phyloP scores from a whole-genome alignment of 1,140 invertebrate species.

The Luehdorfia chinensis region DNA sequence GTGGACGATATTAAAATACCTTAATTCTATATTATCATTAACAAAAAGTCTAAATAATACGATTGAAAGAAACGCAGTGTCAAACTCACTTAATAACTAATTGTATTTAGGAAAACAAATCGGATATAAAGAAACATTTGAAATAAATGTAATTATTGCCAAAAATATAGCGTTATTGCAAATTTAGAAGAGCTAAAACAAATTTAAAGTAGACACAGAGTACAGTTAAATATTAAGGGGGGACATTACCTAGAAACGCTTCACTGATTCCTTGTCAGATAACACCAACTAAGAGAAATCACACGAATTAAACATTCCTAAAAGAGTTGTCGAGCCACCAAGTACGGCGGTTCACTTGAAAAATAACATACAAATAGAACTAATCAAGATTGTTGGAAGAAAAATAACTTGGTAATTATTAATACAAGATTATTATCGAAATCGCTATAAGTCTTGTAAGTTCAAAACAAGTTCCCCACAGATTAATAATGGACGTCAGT shows the following conservation, averaged over 20 bases:
- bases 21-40: too few relatives aligned
- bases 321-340: slow-evolving; percentile 59
- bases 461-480: slow-evolving; percentile 60
- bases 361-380: slow-evolving; percentile 63
- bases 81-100: too few relatives aligned
- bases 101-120: slow-evolving; percentile 36
- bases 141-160: too few relatives aligned
- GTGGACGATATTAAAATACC: too few relatives aligned
- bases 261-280: slow-evolving; percentile 32
- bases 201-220: background rate
- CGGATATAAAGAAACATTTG: background rate
- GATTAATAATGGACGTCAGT: slow-evolving; percentile 64
- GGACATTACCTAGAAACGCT: slow-evolving; percentile 32
- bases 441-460: slow-evolving; percentile 57
- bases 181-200: too few relatives aligned
- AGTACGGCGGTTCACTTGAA: slow-evolving; percentile 45
- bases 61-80: too few relatives aligned
- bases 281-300: slow-evolving; percentile 45
- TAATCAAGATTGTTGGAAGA: slow-evolving; percentile 69
- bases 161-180: too few relatives aligned
- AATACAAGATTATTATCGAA: slow-evolving; percentile 73
- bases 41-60: too few relatives aligned
- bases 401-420: slow-evolving; percentile 69
- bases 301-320: slow-evolving; percentile 56
- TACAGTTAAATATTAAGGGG: slow-evolving; percentile 3